Evolutionary conservation across 2,113 vertebrate genomes (phyloP).

Genomic region (Opisthocomus hoazin): DNA sequence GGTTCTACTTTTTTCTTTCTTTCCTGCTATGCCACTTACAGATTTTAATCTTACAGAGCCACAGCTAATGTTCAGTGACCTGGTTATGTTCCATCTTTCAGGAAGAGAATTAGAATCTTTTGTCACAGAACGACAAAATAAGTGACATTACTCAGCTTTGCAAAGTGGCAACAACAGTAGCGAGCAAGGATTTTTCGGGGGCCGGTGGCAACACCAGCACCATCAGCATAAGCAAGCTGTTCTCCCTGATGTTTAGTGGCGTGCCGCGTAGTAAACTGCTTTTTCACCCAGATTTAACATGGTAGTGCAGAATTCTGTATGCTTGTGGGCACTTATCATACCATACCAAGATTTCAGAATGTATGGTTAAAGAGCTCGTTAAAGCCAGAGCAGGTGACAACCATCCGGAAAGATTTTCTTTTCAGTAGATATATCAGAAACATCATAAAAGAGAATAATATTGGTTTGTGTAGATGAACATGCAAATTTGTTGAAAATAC

Average conservation of each 20-base stretch:
- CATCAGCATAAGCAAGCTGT: neutral
- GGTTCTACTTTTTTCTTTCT: neutral
- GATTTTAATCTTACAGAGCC: neutral
- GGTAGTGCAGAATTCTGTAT: neutral
- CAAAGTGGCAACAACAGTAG: neutral
- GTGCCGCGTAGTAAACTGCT: neutral
- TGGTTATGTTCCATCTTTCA: neutral
- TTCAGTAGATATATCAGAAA: neutral
- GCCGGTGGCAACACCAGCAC: neutral
- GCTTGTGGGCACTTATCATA: neutral
- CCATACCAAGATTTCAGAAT: neutral
- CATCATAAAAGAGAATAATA: neutral
- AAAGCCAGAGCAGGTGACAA: neutral
- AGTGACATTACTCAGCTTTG: neutral
- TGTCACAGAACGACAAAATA: neutral
- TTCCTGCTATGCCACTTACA: neutral
- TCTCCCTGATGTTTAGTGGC: neutral
- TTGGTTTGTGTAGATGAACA: neutral
- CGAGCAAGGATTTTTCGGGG: constrained; percentile 34
- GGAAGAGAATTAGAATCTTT: neutral
- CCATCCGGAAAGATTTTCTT: neutral
- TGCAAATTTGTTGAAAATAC: neutral
- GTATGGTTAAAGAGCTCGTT: neutral
- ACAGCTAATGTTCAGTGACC: neutral
- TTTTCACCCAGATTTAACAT: neutral